Evolutionary conservation across 1,140 invertebrate species (phyloP), one percentile per base, ranked within the genome.

Genomic region (Lanistes nyassanus): DNA sequence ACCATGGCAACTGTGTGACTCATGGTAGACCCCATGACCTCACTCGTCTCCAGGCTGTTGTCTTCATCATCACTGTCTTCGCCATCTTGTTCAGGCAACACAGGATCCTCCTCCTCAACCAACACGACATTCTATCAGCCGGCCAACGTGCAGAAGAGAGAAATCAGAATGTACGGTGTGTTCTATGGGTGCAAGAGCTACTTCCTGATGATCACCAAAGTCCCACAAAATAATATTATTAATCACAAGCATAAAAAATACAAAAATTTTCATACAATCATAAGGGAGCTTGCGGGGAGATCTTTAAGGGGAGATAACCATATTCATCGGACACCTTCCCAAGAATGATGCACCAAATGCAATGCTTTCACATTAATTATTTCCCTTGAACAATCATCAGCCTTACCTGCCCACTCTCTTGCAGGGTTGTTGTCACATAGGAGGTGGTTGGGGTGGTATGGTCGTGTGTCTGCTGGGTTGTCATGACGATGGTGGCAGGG

Each of bases 391-490:
- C 0, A 47, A 47, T 16, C 9, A 47, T 47, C 23, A 34, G 56
- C 31, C 62, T 42, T 73, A 84, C 82, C 80, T 83, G 74, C 69
- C 75, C 78, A 51, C 82, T 79, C 53, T 58, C 75, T 2, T 79
- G 65, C 16, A 81, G 51, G 16, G 76, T 75, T 19, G 83, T 74
- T 16, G 82, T 79, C 26, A 85, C 81, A 76, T 82, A 85, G 26
- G 79, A 58, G 26, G 75, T 79, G 21, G 76, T 75, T 3, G 78
- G 72, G n/a, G 83, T 39, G 21, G 26, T 69, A 51, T 65, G 23
- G 29, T 72, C 39, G 23, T 77, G 75, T 4, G n/a, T 62, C 37
- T 76, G 60, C 37, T 76, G 74, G 21, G 42, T 47, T 47, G 42
- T 47, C 42, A 47, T 47, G 42, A 47, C 42, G 19, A 47, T 47